A percentile compares a stretch with the other conserved stretches of the same genome.
phyloP scores from a whole-genome alignment of 2,888 invertebrate species.

The Hemithea aestivaria region DNA sequence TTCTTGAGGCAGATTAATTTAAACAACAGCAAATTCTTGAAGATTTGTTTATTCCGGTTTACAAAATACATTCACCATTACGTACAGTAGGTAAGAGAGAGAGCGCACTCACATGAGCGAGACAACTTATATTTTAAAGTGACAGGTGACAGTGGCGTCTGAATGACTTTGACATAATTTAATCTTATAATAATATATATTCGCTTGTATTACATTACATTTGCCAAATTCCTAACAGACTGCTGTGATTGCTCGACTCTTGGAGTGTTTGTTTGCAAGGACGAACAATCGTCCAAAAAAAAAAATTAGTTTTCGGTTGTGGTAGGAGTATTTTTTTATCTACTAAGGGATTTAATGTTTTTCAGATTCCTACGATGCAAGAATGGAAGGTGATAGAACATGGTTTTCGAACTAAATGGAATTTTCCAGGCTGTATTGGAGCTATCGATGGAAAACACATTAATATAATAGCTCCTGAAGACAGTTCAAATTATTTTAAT shows the following conservation, averaged over 20 bases:
- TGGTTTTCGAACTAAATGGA: conserved; percentile 13
- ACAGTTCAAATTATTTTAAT: conserved; percentile 8
- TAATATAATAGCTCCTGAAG: conserved; percentile 22
- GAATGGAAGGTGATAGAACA: conserved; percentile 11
- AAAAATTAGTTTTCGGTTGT: background rate
- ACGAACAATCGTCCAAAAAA: background rate
- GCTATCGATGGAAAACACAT: conserved; percentile 12
- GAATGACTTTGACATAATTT: too few relatives aligned
- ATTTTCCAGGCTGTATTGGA: conserved; percentile 14
- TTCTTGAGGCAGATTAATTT: too few relatives aligned
- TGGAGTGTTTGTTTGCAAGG: conserved; percentile 1
- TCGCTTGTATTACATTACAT: too few relatives aligned
- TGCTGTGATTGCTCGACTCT: conserved; percentile 1
- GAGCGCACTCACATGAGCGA: too few relatives aligned
- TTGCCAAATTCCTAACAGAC: too few relatives aligned
- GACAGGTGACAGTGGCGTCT: too few relatives aligned
- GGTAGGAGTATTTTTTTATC: conserved; percentile 1
- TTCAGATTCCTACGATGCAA: conserved; percentile 8
- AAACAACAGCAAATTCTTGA: too few relatives aligned
- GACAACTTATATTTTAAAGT: too few relatives aligned
- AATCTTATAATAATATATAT: too few relatives aligned
- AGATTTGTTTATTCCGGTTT: too few relatives aligned
- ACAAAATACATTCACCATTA: too few relatives aligned
- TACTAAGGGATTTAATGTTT: conserved; percentile 4
- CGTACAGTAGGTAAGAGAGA: too few relatives aligned